Base-by-base conservation (phyloP, 2,113 vertebrate genomes). In the Procapra przewalskii region DNA sequence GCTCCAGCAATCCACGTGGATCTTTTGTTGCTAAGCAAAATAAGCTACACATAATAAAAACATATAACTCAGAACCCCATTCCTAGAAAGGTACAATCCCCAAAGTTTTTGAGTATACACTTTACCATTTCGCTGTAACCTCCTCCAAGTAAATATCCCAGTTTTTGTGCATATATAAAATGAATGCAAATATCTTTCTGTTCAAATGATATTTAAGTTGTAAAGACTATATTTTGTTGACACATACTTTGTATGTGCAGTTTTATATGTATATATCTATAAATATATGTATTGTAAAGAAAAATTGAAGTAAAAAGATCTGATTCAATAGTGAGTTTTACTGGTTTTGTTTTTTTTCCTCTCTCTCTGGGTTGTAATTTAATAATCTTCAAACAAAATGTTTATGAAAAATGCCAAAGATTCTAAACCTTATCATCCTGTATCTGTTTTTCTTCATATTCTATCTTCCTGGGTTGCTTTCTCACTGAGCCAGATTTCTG, bases 401-500 rank as follows among this genome's bases (percentile, higher is more conserved):
- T 98, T 98, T 98, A 98, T 98, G 98, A 98, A 98, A 98, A 98
- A 98, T 98, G 98, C 98, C 98, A 98, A 99, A 98, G 96, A 98
- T 98, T 98, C 95, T 98, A 95, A 98, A 98, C 98, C 98, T 98
- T 98, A 98, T 98, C 98, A 97, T 98, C 95, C 97, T 21, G 84
- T 9, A 95, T 98, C 98, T 98, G 98, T 98, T 98, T 98, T 98
- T 98, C 98, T 98, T 99, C 98, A 98, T 98, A 96, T 98, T 98
- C n/a, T 96, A 97, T 98, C 98, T 98, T 98, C 92, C 98, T 97
- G 97, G 94, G 97, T 98, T 98, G 98, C 95, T 98, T 97, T 98
- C 98, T 98, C 94, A 90, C 98, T 98, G 96, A 98, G 98, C 97
- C 98, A 98, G 97, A 98, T 99, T 98, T 98, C 98, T 98, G 98